A percentile compares a stretch with the other conserved stretches of the same genome.
Conservation (phyloP, 2,888 invertebrate species). For the Copidosoma aretas region DNA sequence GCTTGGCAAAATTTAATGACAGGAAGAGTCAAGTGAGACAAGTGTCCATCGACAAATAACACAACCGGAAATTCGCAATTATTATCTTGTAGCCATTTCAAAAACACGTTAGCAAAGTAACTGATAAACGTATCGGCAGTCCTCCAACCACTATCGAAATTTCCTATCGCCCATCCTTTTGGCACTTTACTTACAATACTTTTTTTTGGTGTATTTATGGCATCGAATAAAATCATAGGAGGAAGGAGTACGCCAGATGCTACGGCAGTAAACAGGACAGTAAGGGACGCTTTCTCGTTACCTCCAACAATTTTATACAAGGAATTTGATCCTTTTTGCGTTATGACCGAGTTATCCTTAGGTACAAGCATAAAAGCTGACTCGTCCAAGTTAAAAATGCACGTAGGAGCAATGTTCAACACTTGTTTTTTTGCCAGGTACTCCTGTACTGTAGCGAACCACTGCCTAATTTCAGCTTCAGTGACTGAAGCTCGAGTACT, state of each 20-base stretch:
- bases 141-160: no score
- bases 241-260: conserved; percentile 46
- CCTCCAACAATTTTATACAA: conserved; percentile 45
- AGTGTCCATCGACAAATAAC: no score
- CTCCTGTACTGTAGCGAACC: conserved; percentile 49
- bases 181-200: no score
- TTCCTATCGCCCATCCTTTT: no score
- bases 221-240: conserved; percentile 47
- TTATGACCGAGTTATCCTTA: conserved; percentile 47
- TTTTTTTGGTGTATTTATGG: no score
- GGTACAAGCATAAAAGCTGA: conserved; percentile 45
- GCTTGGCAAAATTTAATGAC: no score
- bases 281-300: conserved; percentile 50
- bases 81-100: no score
- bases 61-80: no score
- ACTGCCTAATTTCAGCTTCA: conserved; percentile 34
- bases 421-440: conserved; percentile 40
- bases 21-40: no score
- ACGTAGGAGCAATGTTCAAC: conserved; percentile 44
- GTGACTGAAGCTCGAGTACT: conserved; percentile 48
- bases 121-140: no score
- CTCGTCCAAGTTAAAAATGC: conserved; percentile 44
- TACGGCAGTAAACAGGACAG: conserved; percentile 46
- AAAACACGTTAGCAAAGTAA: no score
- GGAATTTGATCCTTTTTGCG: conserved; percentile 48